These are phyloP conservation scores for Pachycephus smyrnensis DNA, from an alignment of 2,888 invertebrate species.

Conservation along the genomic window DNA sequence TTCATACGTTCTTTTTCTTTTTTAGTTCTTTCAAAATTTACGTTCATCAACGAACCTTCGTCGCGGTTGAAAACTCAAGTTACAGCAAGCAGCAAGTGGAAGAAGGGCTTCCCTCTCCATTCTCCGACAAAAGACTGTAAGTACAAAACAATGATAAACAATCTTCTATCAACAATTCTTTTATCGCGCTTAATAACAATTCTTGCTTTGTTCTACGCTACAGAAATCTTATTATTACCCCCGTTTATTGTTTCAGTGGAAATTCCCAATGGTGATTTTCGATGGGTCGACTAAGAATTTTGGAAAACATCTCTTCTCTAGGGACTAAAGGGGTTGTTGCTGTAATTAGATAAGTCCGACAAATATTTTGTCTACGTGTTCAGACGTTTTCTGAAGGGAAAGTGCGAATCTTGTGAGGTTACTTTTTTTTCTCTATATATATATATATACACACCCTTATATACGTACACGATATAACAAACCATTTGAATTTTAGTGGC, in stretches of 20 bases:
- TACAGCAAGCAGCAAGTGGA: slow-evolving; percentile 70
- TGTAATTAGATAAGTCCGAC: background rate
- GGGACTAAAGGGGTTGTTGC: background rate
- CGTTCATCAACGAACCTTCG: slow-evolving; percentile 40
- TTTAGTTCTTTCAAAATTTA: background rate
- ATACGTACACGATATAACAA: background rate
- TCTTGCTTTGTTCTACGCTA: background rate
- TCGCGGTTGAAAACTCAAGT: slow-evolving; percentile 56
- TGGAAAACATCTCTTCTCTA: background rate
- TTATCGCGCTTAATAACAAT: background rate
- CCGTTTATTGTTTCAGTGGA: background rate
- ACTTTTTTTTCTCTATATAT: too few species aligned
- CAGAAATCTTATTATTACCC: background rate
- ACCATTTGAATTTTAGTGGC: background rate
- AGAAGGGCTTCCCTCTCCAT: slow-evolving; percentile 69
- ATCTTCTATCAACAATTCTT: background rate
- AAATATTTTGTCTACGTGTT: background rate
- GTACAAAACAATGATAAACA: background rate
- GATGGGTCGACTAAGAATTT: background rate
- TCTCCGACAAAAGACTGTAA: slow-evolving; percentile 15
- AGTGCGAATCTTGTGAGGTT: background rate
- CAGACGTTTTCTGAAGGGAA: background rate
- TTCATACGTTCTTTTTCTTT: background rate
- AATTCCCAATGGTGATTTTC: background rate
- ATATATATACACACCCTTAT: background rate